Base-by-base conservation (phyloP, 2,113 vertebrate genomes). In the Embiotoca jacksoni region DNA sequence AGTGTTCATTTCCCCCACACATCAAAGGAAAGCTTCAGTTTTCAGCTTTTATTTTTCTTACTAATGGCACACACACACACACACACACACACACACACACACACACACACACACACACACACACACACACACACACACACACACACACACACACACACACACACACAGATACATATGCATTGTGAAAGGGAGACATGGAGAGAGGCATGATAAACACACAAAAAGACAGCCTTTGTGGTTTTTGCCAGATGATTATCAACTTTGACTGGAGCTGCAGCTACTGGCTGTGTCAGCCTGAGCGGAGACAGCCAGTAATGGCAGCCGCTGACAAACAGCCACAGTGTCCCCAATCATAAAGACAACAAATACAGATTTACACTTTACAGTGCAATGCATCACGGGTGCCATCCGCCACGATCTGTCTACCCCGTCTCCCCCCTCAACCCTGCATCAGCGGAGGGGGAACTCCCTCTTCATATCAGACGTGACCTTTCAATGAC, bases 341-440 rank as follows among this genome's bases (percentile, higher is more conserved):
- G 72, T 53, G 71, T 79, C 84, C 75, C 74, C 68, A 58, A 71
- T 83, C 77, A 62, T 70, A 60, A 73, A 81, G 74, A 85, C 81
- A 74, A 74, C 58, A 84, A 66, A 69, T 37, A 15, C 36, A 54
- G 72, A 83, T 82, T 88, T 83, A 82, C 66, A 65, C 82, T 74
- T 75, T n/a, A 60, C 58, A 30, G 75, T 74, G 64, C 80, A 72
- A 67, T 80, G 74, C 69, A 50, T 80, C 86, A 66, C 2, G 11
- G 64, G 56, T 77, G 68, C 67, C 61, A 83, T 69, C 65, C 64
- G 67, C 33, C 77, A 73, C 65, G n/a, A 49, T 84, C 52, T 1
- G 31, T 81, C 75, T 75, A 3, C 16, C 15, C 69, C 57, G 15
- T 23, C 23, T 23, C 23, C 32, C 55, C 35, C 54, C 9, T 63